These are phyloP conservation scores for Oxycera nigricornis DNA, from an alignment of 2,888 invertebrate species.

Conservation along the genomic window DNA sequence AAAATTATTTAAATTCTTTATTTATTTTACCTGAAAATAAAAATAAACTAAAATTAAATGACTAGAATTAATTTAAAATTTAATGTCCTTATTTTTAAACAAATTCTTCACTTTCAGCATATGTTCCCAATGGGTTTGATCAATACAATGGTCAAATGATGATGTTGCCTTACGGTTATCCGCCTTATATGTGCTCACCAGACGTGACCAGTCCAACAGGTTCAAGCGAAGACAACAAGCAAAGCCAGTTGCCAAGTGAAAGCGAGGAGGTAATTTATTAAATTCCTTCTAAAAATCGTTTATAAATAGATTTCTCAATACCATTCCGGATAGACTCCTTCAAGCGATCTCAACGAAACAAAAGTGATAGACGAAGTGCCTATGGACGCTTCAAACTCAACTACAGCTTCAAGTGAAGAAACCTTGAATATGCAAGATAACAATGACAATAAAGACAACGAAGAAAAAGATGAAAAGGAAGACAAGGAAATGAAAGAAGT, in stretches of 20 bases:
- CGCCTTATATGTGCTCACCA: conserved; percentile 47
- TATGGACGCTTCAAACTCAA: conserved; percentile 38
- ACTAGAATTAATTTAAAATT: not conserved
- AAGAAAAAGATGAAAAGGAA: not conserved
- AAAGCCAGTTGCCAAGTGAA: conserved; percentile 36
- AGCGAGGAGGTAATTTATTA: conserved; percentile 42
- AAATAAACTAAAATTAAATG: too few species aligned
- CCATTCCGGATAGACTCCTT: not conserved
- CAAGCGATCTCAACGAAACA: conserved; percentile 42
- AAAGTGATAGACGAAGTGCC: conserved; percentile 39
- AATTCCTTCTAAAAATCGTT: too few species aligned
- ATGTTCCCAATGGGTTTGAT: conserved; percentile 48
- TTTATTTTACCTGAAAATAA: too few species aligned
- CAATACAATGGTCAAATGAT: conserved; percentile 48
- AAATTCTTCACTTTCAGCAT: conserved; percentile 42
- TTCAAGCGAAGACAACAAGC: conserved; percentile 21
- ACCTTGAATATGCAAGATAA: not conserved
- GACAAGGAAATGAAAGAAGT: not conserved
- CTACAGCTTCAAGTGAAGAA: conserved; percentile 4
- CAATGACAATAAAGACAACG: conserved; percentile 31
- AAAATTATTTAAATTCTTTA: not conserved
- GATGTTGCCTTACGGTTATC: conserved; percentile 49
- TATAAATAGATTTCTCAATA: not conserved
- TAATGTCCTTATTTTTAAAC: not conserved
- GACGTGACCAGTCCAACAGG: conserved; percentile 44